Percentiles rank a stretch among this genome's conserved stretches.
phyloP scores from a whole-genome alignment of 2,888 invertebrate genomes.

The Cylloceria caligata region DNA sequence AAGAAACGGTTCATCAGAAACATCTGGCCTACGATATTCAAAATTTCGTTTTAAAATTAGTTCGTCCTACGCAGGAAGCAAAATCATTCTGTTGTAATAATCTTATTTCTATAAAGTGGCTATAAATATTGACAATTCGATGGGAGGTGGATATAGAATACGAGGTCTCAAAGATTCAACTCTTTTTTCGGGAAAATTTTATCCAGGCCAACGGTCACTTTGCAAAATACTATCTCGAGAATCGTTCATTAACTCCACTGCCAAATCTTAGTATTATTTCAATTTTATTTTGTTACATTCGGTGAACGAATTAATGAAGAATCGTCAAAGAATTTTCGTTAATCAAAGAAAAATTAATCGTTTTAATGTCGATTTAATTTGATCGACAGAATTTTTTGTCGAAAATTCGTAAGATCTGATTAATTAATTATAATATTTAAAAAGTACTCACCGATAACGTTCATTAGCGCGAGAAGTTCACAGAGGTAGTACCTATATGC shows the following conservation, averaged over 20 bases:
- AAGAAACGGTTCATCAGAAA: conserved; percentile 97
- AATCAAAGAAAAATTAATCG: too few species aligned
- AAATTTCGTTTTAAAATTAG: conserved; percentile 46
- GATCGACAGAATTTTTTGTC: too few species aligned
- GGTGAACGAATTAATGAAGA: conserved; percentile 4
- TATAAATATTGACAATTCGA: conserved; percentile 29
- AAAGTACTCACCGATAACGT: conserved; percentile 93
- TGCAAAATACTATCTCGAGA: conserved; percentile 78
- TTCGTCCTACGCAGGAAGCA: conserved; percentile 5
- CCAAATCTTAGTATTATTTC: conserved; percentile 20
- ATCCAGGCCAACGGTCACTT: conserved; percentile 74
- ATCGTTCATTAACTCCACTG: conserved; percentile 75
- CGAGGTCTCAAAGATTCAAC: too few species aligned
- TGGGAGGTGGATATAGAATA: conserved; percentile 13
- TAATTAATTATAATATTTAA: background rate
- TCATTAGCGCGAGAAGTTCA: conserved; percentile 94
- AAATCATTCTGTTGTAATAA: conserved; percentile 18
- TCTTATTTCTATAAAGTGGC: conserved; percentile 24
- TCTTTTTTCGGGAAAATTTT: conserved; percentile 26
- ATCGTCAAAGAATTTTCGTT: too few species aligned
- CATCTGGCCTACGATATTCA: conserved; percentile 92
- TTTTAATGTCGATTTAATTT: too few species aligned
- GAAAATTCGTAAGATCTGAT: too few species aligned
- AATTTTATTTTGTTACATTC: conserved; percentile 40
- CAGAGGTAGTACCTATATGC: conserved; percentile 97